A percentile compares a stretch with the other conserved stretches of the same genome.
Conservation (phyloP, 2,888 invertebrate genomes). For the Caenorhabditis afra region DNA sequence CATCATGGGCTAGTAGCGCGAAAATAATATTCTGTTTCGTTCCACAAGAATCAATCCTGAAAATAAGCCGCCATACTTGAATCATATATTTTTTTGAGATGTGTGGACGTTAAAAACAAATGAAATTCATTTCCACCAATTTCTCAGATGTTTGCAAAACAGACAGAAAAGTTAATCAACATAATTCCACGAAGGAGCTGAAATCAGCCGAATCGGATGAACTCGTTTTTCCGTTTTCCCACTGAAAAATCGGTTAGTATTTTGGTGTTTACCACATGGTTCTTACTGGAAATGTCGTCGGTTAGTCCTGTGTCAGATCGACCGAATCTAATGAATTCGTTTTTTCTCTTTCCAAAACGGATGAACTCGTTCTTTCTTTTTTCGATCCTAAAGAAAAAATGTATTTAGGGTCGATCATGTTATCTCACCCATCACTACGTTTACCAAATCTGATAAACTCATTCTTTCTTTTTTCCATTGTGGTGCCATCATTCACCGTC, state of each 20-base stretch:
- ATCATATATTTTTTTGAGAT: too few relatives aligned
- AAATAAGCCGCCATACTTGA: too few relatives aligned
- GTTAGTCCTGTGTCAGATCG: constrained; percentile 49
- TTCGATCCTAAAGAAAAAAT: constrained; percentile 50
- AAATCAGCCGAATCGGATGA: constrained; percentile 65
- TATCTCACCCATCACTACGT: constrained; percentile 51
- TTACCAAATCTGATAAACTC: constrained; percentile 75
- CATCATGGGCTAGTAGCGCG: too few relatives aligned
- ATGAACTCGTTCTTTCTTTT: constrained; percentile 73
- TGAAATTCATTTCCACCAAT: constrained; percentile 33
- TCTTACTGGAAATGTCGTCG: constrained; percentile 37
- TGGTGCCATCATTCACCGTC: constrained; percentile 40
- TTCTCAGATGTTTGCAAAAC: constrained; percentile 8
- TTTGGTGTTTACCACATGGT: neutral
- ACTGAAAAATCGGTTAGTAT: constrained; percentile 45
- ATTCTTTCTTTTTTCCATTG: constrained; percentile 67
- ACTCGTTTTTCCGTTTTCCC: constrained; percentile 66
- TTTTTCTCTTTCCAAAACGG: constrained; percentile 72
- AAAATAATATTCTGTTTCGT: too few relatives aligned
- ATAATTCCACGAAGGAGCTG: neutral
- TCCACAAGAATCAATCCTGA: too few relatives aligned
- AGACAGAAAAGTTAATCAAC: constrained; percentile 9
- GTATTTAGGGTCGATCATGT: neutral
- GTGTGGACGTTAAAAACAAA: constrained; percentile 17
- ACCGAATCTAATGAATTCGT: constrained; percentile 65